Evolutionary conservation across 1,140 invertebrate species (phyloP), one percentile per base, ranked within the genome.

Genomic region (Phocides pigmalion): DNA sequence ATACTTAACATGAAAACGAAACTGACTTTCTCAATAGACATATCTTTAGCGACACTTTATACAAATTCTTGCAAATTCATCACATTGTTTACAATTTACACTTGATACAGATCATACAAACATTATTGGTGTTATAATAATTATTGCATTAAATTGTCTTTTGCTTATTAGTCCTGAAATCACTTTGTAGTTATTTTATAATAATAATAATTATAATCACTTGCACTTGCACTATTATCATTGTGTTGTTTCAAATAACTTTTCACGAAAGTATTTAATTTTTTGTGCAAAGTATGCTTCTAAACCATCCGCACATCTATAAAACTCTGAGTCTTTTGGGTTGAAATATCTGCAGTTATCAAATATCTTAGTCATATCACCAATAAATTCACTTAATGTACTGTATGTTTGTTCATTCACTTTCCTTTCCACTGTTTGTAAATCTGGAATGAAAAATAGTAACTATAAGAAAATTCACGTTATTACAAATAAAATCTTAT

Each of bases 321-420:
- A 98, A 89, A 99, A 98, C 44, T 97, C 96, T 12, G 98, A 98
- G 84, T 98, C 97, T 80, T 96, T 96, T 22, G 98, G 96, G 93
- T 99, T 99, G 89, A 98, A 99, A 76, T 98, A 98, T 56, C 98
- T 95, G 94, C 98, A 99, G 90, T 99, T 99, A 90, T 99, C 98
- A 92, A 99, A 99, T 79, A 99, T 98, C 87, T 98, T 98, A 37
- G 97, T 98, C 94, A 99, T 98, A 85, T 99, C 98, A 82, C 97
- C 97, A 77, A 99, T 98, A 87, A 99, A 98, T 84, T 99, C 98
- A 85, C 96, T 96, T 54, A 99, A 93, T 80, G 95, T 97, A 76
- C 95, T 95, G 84, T 99, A 99, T 15, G 93, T 93, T 73, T 95
- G 94, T 70, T 95, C 94, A 81, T 96, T 95, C 81, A 99, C 95